Conservation (phyloP, 2,797 vertebrate species). For the Muscicapa comitata region DNA sequence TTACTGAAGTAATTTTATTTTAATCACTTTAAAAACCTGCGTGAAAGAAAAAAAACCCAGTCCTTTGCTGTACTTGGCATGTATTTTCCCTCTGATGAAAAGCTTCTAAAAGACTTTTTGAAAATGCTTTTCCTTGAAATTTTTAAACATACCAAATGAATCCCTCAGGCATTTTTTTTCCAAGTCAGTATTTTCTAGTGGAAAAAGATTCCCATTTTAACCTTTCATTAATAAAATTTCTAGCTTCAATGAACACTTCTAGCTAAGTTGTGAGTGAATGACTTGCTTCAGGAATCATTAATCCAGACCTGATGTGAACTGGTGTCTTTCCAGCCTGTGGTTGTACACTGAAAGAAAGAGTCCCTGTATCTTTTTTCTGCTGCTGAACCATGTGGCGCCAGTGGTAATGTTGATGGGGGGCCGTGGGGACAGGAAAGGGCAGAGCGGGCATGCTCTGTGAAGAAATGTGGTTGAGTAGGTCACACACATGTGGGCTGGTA, state of each 20-base stretch:
- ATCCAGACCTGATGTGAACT: not conserved
- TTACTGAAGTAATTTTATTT: not conserved
- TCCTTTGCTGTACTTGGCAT: not conserved
- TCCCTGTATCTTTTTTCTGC: not conserved
- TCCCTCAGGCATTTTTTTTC: not conserved
- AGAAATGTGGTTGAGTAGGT: not conserved
- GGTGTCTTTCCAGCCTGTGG: not conserved
- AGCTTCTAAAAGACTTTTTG: not conserved
- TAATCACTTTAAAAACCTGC: slow-evolving; percentile 8
- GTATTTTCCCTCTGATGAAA: not conserved
- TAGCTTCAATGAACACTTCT: not conserved
- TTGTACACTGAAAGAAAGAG: not conserved
- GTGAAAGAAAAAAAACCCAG: not conserved
- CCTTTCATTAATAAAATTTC: not conserved
- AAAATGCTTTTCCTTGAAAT: not conserved
- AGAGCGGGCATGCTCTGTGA: rapidly evolving
- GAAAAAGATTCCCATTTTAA: not conserved
- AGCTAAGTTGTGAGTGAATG: not conserved
- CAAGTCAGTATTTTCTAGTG: not conserved
- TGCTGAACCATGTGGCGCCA: rapidly evolving
- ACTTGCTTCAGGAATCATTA: not conserved
- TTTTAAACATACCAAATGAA: not conserved
- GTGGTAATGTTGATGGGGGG: no score
- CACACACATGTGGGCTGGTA: not conserved
- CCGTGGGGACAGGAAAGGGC: not conserved